Conservation (phyloP, 1,140 invertebrate species). For the Hydropsyche tenuis region DNA sequence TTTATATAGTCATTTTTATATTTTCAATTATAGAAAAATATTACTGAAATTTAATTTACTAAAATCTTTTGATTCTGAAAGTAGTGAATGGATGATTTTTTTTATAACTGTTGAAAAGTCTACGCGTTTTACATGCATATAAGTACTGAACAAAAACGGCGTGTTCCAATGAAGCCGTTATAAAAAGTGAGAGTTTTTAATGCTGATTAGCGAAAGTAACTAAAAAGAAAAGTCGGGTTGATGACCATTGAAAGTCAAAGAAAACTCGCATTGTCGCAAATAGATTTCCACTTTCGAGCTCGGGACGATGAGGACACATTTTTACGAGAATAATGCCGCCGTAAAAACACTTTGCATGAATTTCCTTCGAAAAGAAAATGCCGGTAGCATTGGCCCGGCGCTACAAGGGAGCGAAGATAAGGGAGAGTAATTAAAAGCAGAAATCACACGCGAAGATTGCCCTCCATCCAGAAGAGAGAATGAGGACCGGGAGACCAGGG, state of each 20-base stretch:
- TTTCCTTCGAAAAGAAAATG: slow-evolving; percentile 36
- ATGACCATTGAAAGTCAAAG: not conserved
- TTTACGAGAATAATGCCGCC: slow-evolving; percentile 22
- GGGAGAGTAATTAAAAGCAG: slow-evolving; percentile 51
- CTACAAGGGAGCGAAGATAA: slow-evolving; percentile 42
- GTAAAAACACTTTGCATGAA: slow-evolving; percentile 37
- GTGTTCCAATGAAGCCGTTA: too few relatives aligned
- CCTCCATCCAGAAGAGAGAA: slow-evolving; percentile 34
- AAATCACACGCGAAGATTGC: slow-evolving; percentile 52
- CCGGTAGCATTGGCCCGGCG: slow-evolving; percentile 16
- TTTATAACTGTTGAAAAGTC: too few relatives aligned
- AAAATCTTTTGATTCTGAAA: too few relatives aligned
- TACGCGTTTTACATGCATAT: too few relatives aligned
- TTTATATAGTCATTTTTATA: too few relatives aligned
- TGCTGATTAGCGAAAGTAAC: too few relatives aligned
- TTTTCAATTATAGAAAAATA: too few relatives aligned
- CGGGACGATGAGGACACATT: slow-evolving; percentile 4
- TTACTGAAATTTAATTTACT: too few relatives aligned
- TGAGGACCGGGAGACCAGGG: not conserved
- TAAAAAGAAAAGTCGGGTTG: not conserved
- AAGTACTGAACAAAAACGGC: too few relatives aligned
- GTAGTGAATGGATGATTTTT: too few relatives aligned
- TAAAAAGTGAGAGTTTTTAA: too few relatives aligned
- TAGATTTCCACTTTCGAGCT: slow-evolving; percentile 23
- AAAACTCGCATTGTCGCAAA: slow-evolving; percentile 6